Base-by-base conservation (phyloP, 2,113 vertebrate species). In the Xiphophorus maculatus region DNA sequence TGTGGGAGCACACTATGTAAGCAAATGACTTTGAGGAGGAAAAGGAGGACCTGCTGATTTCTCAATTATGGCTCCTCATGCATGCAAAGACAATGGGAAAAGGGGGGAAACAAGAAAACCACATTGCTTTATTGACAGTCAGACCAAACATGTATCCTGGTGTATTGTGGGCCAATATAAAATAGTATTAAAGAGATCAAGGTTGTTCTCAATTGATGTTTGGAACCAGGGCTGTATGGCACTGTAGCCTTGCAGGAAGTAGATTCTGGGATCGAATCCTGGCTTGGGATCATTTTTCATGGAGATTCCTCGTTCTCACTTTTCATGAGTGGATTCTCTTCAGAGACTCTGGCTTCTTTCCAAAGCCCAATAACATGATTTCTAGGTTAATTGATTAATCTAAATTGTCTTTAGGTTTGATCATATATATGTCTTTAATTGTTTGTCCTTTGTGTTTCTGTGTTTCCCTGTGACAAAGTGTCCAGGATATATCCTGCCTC, bases 1-100 rank as follows among this genome's bases (percentile, higher is more conserved):
- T 93, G 91, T 92, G 90, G 90, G 85, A 94, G 91, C 89, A 88
- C 91, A 91, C 89, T 93, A 91, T 94, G 94, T 92, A 93, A 92
- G 92, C 88, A 92, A 94, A 94, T 94, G 87, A 93, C 92, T 94
- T 94, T 93, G 89, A 92, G 91, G 72, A 81, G 83, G 83, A 89
- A 88, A 64, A 1, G 79, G 40, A 62, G 74, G 84, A 85, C 91
- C 91, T 79, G 90, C 94, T 95, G 94, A 93, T 94, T 95, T 93
- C 93, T 94, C 92, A 94, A 94, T 94, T 94, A 94, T 91, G 89
- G 88, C 82, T 92, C 89, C 90, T 90, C 82, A 29, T 87, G 87
- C 85, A 84, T 75, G 62, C 62, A 80, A 79, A 90, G 88, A 48
- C 44, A 48, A 48, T 48, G 17, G 17, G 44, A 89, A 87, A 89